Percentiles rank a stretch among this genome's conserved stretches.
phyloP scores from a whole-genome alignment of 2,113 vertebrate genomes.

The Peromyscus maniculatus region DNA sequence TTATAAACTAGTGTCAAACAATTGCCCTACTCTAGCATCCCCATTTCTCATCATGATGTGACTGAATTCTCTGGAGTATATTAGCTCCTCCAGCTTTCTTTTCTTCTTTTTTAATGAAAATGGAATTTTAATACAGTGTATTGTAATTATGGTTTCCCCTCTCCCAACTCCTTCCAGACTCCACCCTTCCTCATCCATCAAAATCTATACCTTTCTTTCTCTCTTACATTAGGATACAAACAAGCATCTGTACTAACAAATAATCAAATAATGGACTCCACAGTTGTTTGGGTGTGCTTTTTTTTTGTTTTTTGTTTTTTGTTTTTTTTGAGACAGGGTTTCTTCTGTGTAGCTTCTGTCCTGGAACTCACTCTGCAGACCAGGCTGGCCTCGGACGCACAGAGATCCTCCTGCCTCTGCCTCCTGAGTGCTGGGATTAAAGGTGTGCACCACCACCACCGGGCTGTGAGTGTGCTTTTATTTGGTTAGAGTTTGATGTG shows the following conservation, averaged over 20 bases:
- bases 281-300: neutral
- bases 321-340: too few species aligned
- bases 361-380: too few species aligned
- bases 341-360: too few species aligned
- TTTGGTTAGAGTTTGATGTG: neutral
- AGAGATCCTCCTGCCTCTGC: too few species aligned
- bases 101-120: neutral
- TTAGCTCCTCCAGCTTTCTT: neutral
- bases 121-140: neutral
- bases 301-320: too few species aligned
- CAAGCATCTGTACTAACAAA: neutral
- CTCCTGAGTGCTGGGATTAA: too few species aligned
- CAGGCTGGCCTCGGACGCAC: too few species aligned
- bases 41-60: neutral
- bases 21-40: neutral
- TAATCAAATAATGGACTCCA: neutral
- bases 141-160: neutral
- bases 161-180: neutral
- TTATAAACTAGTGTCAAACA: neutral
- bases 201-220: neutral
- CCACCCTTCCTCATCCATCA: neutral
- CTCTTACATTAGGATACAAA: neutral
- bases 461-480: neutral
- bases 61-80: neutral
- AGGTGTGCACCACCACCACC: too few species aligned